Percentiles rank a stretch among this genome's conserved stretches.
Evolutionary conservation across 2,797 vertebrate genomes (phyloP).

Genomic region (Glossophaga mutica): DNA sequence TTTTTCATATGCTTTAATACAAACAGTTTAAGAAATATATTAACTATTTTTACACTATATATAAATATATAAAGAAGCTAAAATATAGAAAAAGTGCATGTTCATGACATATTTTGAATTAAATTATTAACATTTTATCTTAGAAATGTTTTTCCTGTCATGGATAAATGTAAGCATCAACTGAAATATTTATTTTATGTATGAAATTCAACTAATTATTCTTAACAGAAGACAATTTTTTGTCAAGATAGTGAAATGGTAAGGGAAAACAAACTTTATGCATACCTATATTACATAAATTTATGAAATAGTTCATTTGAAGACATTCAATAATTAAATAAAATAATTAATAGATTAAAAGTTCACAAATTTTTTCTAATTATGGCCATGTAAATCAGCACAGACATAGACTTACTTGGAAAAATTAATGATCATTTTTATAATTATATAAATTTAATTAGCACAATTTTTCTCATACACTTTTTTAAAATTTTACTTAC

Average conservation of each 20-base stretch:
- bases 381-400: neutral
- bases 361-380: neutral
- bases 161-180: neutral
- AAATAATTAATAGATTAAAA: neutral
- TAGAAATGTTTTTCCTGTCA: neutral
- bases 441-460: neutral
- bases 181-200: neutral
- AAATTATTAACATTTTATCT: neutral
- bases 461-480: neutral
- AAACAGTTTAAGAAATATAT: neutral
- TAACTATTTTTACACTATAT: neutral
- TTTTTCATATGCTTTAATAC: neutral
- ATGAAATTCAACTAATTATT: neutral
- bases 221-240: neutral
- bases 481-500: neutral
- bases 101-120: neutral
- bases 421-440: neutral
- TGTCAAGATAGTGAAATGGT: neutral
- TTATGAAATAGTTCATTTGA: neutral
- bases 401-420: neutral
- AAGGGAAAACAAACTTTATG: neutral
- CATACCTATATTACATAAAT: neutral
- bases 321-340: neutral
- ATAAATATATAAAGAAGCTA: neutral
- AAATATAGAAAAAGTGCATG: neutral